Conservation (phyloP, 2,797 vertebrate genomes). For the Aphelocoma californica region DNA sequence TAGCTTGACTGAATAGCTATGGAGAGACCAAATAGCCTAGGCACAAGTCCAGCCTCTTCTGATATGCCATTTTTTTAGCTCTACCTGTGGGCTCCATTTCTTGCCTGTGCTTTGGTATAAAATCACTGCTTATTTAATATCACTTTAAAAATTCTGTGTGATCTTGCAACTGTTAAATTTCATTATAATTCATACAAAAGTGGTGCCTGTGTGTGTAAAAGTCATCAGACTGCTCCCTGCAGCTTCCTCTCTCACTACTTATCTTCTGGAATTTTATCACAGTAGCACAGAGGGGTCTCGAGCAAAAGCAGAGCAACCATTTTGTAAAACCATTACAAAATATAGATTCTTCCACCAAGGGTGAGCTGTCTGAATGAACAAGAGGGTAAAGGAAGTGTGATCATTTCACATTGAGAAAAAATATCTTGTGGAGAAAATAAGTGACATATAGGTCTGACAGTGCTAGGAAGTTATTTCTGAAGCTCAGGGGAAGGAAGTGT, state of each 20-base stretch:
- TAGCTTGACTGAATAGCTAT: not conserved
- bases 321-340: not conserved
- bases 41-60: not conserved
- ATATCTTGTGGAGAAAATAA: not conserved
- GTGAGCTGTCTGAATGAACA: not conserved
- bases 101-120: not conserved
- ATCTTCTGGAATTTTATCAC: not conserved
- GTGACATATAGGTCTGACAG: not conserved
- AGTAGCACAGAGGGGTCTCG: not conserved
- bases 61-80: not conserved
- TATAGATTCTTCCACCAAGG: not conserved
- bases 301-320: not conserved
- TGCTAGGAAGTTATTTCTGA: not conserved
- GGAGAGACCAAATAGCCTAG: not conserved
- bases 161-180: not conserved
- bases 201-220: not conserved
- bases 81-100: not conserved
- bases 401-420: not conserved
- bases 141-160: not conserved
- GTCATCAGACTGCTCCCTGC: not conserved
- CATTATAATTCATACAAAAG: not conserved
- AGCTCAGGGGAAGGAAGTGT: not conserved
- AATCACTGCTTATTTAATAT: not conserved
- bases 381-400: not conserved
- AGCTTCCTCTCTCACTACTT: not conserved